Evolutionary conservation across 2,797 vertebrate species (phyloP).

Genomic region (Acanthornis magna): DNA sequence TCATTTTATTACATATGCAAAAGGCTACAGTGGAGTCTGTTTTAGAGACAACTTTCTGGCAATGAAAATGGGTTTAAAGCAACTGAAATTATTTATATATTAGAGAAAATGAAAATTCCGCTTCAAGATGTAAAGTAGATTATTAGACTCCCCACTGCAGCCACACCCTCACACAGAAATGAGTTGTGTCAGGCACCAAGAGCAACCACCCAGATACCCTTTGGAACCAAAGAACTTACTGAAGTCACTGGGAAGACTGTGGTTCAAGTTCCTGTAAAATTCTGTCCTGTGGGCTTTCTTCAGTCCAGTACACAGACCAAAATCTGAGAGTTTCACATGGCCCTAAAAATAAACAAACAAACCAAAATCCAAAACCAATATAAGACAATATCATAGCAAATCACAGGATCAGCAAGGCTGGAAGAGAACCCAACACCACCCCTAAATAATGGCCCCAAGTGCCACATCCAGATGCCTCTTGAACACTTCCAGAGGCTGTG

Average conservation of each 20-base stretch:
- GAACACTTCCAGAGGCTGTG: not conserved
- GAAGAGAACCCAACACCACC: not conserved
- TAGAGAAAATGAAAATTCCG: not conserved
- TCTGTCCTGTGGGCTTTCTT: slow-evolving; percentile 97
- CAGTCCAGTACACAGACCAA: slow-evolving; percentile 96
- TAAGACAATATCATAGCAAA: not conserved
- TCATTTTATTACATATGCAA: not conserved
- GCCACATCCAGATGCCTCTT: not conserved
- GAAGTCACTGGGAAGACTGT: slow-evolving; percentile 95
- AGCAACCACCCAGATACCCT: not conserved
- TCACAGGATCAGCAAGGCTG: not conserved
- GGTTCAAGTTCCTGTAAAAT: slow-evolving; percentile 97
- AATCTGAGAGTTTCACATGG: slow-evolving; percentile 97
- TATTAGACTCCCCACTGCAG: not conserved
- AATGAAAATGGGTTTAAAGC: not conserved
- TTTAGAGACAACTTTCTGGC: not conserved
- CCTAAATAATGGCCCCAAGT: not conserved
- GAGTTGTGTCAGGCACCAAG: not conserved
- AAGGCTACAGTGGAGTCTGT: not conserved
- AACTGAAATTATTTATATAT: not conserved
- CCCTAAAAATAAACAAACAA: slow-evolving; percentile 74
- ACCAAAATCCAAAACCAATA: not conserved
- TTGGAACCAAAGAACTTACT: slow-evolving; percentile 77
- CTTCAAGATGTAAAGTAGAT: not conserved
- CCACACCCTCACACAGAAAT: not conserved